These are phyloP conservation scores for Petrolisthes cinctipes DNA, from an alignment of 2,888 invertebrate species.

Conservation along the genomic window DNA sequence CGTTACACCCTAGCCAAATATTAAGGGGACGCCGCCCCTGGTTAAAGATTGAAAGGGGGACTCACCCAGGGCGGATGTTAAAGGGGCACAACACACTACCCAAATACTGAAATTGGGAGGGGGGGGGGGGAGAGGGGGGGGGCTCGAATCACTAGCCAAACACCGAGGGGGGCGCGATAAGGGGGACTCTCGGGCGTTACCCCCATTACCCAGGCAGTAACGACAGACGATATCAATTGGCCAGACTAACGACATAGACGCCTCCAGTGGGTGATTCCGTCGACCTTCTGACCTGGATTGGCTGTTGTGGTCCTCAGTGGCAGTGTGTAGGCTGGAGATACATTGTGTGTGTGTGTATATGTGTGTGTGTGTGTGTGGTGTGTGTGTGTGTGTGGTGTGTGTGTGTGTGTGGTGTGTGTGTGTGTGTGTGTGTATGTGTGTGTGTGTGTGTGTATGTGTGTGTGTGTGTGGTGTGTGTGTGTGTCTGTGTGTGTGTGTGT, in stretches of 20 bases:
- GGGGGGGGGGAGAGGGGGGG: slow-evolving; percentile 9
- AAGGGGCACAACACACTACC: no score
- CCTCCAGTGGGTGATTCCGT: neutral
- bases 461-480: neutral
- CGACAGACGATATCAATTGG: slow-evolving; percentile 34
- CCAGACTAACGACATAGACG: slow-evolving; percentile 29
- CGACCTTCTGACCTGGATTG: slow-evolving; percentile 15
- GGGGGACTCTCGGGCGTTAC: slow-evolving; percentile 19
- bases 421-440: neutral
- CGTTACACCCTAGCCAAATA: no score
- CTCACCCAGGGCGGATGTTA: no score
- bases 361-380: no score
- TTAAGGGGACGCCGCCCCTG: no score
- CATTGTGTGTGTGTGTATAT: neutral
- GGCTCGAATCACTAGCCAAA: slow-evolving; percentile 21
- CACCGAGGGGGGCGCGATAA: slow-evolving; percentile 41
- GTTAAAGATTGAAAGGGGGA: no score
- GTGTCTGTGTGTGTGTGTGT: no score
- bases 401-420: no score
- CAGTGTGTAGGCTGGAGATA: neutral
- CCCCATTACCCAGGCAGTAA: slow-evolving; percentile 36
- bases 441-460: neutral
- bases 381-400: no score
- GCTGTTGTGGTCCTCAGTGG: neutral
- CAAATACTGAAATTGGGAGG: neutral